Evolutionary conservation across 2,797 vertebrate species (phyloP).

Genomic region (Microchirus variegatus): DNA sequence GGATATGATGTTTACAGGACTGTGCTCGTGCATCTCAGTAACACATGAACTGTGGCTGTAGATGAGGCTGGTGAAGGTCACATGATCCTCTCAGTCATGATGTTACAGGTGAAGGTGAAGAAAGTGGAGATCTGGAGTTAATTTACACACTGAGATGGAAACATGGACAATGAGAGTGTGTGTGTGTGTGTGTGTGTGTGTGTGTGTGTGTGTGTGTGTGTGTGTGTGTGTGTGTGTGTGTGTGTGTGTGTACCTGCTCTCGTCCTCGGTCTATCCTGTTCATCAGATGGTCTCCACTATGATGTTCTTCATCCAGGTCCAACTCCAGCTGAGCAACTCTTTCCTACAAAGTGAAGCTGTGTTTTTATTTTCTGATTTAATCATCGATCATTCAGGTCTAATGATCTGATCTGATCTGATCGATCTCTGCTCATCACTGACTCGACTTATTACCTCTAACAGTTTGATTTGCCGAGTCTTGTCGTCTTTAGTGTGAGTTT

Average conservation of each 20-base stretch:
- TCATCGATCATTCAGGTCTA: neutral
- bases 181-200: conserved; percentile 3
- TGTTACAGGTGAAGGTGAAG: conserved; percentile 59
- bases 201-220: conserved; percentile 25
- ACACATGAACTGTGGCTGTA: conserved; percentile 2
- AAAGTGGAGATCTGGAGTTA: conserved; percentile 49
- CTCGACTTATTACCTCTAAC: too few species aligned
- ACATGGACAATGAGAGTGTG: conserved; percentile 31
- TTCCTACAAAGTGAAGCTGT: conserved; percentile 80
- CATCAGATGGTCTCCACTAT: conserved; percentile 90
- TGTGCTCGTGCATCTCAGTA: conserved; percentile 1
- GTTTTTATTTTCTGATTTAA: neutral
- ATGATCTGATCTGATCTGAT: too few species aligned
- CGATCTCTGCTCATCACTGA: too few species aligned
- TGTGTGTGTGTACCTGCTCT: conserved; percentile 87
- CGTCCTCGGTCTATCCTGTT: conserved; percentile 90
- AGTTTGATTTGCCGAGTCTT: conserved; percentile 87
- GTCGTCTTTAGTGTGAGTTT: conserved; percentile 85
- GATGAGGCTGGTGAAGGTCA: conserved; percentile 13
- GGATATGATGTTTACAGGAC: conserved; percentile 12
- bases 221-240: neutral
- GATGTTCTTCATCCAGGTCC: conserved; percentile 95
- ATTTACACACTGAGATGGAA: conserved; percentile 49
- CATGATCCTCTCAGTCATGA: conserved; percentile 45
- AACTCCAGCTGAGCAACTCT: conserved; percentile 89